Evolutionary conservation across 2,888 invertebrate genomes (phyloP).

Genomic region (Zootermopsis nevadensis): DNA sequence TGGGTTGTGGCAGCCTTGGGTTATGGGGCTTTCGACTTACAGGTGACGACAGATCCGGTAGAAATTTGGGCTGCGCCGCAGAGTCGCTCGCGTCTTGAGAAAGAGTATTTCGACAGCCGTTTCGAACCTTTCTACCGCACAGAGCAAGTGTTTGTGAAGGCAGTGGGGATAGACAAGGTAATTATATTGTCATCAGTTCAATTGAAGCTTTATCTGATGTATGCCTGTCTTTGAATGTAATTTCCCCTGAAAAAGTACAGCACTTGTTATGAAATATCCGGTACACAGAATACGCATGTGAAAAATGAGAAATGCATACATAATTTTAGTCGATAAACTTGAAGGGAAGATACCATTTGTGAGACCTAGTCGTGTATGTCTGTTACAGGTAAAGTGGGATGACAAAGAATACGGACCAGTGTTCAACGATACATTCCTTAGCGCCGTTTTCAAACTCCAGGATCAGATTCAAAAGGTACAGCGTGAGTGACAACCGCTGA

Average conservation of each 20-base stretch:
- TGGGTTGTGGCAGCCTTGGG: constrained; percentile 72
- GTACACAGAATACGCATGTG: too few species aligned
- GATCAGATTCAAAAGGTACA: constrained; percentile 71
- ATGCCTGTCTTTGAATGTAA: background rate
- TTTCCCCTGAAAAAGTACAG: too few species aligned
- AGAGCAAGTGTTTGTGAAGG: constrained; percentile 87
- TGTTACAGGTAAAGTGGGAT: constrained; percentile 13
- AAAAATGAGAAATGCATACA: too few species aligned
- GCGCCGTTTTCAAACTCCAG: constrained; percentile 78
- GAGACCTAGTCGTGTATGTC: background rate
- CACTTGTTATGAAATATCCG: too few species aligned
- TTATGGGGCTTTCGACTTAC: constrained; percentile 75
- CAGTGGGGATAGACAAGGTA: constrained; percentile 69
- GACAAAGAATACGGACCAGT: constrained; percentile 76
- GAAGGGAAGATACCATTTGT: too few species aligned
- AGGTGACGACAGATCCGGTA: constrained; percentile 88
- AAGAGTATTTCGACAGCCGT: constrained; percentile 86
- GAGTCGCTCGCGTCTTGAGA: constrained; percentile 84
- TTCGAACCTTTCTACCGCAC: constrained; percentile 92
- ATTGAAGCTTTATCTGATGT: background rate
- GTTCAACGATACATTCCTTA: constrained; percentile 79
- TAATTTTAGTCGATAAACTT: too few species aligned
- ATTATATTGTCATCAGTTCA: constrained; percentile 52
- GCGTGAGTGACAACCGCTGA: background rate
- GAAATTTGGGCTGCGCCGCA: constrained; percentile 92